A percentile compares a stretch with the other conserved stretches of the same genome.
Conservation (phyloP, 92 coral and sea anemone species). For the Epizoanthus scotinus region DNA sequence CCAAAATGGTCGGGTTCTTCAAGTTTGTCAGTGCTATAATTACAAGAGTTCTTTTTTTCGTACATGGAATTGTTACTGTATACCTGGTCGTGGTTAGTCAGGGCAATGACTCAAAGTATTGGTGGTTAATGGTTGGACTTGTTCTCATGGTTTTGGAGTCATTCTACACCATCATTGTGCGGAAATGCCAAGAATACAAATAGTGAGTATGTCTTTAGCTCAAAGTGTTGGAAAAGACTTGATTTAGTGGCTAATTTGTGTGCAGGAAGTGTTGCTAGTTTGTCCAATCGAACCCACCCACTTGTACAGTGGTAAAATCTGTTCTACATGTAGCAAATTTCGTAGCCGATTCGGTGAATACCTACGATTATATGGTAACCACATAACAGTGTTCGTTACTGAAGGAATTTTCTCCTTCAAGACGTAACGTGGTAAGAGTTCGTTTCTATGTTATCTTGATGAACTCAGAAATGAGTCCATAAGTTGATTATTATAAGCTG, state of each 20-base stretch:
- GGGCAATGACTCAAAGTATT: conserved; percentile 46
- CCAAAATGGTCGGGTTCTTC: conserved; percentile 65
- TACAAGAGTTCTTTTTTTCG: conserved; percentile 83
- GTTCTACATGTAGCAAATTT: not conserved
- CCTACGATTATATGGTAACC: conserved; percentile 32
- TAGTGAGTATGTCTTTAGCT: conserved; percentile 68
- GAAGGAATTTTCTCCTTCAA: conserved; percentile 2
- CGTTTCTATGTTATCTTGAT: not conserved
- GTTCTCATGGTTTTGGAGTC: conserved; percentile 77
- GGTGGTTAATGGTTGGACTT: conserved; percentile 86
- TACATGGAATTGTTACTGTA: conserved; percentile 74
- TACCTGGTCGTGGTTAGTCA: conserved; percentile 57
- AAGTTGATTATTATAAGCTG: no score
- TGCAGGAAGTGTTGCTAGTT: not conserved
- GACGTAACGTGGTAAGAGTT: not conserved
- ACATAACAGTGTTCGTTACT: conserved; percentile 6
- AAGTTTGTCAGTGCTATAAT: conserved; percentile 76
- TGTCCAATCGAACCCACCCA: not conserved
- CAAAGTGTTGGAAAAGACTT: not conserved
- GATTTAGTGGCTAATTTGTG: not conserved
- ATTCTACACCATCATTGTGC: conserved; percentile 79
- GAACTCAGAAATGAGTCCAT: no score
- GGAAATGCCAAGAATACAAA: conserved; percentile 91
- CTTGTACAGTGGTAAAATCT: not conserved
- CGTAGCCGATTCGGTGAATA: not conserved